Base-by-base conservation (phyloP, 2,888 invertebrate genomes). In the Neria commutata region DNA sequence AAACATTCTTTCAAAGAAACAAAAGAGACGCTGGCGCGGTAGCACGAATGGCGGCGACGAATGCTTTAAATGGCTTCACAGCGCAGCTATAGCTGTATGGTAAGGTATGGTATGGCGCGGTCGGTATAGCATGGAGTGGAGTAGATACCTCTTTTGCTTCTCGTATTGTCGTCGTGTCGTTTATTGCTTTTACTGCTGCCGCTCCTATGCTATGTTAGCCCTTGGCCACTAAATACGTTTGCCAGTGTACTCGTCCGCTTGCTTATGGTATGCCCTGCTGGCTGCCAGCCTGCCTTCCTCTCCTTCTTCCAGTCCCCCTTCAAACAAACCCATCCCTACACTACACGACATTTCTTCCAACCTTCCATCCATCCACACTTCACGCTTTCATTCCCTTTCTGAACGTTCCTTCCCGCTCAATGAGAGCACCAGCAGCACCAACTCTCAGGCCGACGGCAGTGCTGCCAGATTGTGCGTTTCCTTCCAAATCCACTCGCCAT, bases 191-290 rank as follows among this genome's bases (percentile, higher is more conserved):
- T 50, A 29, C 42, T 42, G 17, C 29, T 21, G 42, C 63, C 61
- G 55, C 57, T 60, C 55, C 60, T 60, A 58, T 47, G 56, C 60
- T 56, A 58, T 54, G 73, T 74, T 75, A 74, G 76, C 76, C 75
- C 76, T 76, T 76, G 75, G 74, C 69, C 73, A 76, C 75, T 72
- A 73, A 67, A 69, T 65, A 67, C 67, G 64, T 65, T 66, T 66
- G 65, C 65, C 67, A 16, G 21, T 42, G 37, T n/a, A 16, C 49
- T 50, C 45, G 40, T 53, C 56, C 54, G 50, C 26, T 55, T 47
- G 52, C 50, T 45, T 56, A 53, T 48, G 37, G 11, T 37, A n/a
- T n/a, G 11, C n/a, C 11, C 37, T 37, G 37, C 37, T 37, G 10
- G 37, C n/a, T n/a, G n/a, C 37, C 37, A n/a, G 24, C 37, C 50